phyloP scores from a whole-genome alignment of 2,888 invertebrate species.

The Cinara cedri region DNA sequence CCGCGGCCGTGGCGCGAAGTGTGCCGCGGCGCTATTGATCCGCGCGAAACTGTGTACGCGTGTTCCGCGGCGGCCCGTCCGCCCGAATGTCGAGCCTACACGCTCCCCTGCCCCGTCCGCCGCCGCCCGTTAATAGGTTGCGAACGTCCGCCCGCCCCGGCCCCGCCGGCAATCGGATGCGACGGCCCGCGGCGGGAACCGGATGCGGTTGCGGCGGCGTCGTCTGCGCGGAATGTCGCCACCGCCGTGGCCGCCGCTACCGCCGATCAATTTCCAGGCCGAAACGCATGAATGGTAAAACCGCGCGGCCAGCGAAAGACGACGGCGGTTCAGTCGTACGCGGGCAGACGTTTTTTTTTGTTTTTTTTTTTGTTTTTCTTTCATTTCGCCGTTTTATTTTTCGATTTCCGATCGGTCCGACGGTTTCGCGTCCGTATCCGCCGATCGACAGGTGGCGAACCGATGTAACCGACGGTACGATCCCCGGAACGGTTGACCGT shows the following conservation, averaged over 20 bases:
- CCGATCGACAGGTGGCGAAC: no score
- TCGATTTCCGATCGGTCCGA: no score
- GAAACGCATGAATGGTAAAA: conserved; percentile 36
- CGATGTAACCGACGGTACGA: no score
- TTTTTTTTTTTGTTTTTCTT: neutral
- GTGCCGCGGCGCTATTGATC: conserved; percentile 44
- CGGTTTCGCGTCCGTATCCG: no score
- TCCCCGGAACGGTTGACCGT: no score
- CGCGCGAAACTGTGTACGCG: conserved; percentile 13
- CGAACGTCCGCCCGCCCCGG: neutral
- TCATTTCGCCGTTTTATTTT: no score
- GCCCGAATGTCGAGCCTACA: neutral
- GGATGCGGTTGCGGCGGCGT: neutral
- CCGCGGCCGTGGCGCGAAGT: no score
- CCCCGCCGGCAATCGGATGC: neutral
- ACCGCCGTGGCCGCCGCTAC: neutral
- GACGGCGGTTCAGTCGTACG: no score
- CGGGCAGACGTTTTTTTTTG: neutral
- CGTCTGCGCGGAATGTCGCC: neutral
- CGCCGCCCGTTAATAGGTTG: conserved; percentile 7
- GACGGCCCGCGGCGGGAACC: no score
- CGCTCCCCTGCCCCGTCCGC: neutral
- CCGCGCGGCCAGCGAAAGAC: no score
- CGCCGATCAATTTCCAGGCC: conserved; percentile 16
- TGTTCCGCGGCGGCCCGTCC: neutral